Evolutionary conservation across 2,797 vertebrate genomes (phyloP).

Genomic region (Rhinella marina): DNA sequence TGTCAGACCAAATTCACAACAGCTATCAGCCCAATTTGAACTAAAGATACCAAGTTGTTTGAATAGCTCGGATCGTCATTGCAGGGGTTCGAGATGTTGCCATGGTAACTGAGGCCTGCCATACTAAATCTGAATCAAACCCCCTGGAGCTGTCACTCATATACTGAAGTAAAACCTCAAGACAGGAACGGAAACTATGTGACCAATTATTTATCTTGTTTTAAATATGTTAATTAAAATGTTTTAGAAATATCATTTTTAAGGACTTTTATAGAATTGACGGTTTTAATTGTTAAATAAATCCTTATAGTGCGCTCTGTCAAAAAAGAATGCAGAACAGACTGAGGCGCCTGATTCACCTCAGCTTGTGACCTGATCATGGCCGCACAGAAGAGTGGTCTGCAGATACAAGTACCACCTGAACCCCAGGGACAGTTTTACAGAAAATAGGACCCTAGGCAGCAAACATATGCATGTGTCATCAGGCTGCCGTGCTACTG

Average conservation of each 20-base stretch:
- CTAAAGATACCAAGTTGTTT: conserved; percentile 33
- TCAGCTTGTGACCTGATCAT: neutral
- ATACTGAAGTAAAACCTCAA: neutral
- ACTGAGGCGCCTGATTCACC: neutral
- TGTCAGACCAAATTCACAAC: conserved; percentile 59
- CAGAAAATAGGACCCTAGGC: too few species aligned
- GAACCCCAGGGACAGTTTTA: neutral
- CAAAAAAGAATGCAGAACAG: neutral
- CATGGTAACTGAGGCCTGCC: conserved; percentile 47
- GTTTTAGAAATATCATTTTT: neutral
- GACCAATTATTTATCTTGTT: conserved; percentile 21
- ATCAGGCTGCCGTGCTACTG: too few species aligned
- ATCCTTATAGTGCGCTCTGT: neutral
- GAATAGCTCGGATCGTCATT: conserved; percentile 50
- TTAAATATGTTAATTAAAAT: conserved; percentile 12
- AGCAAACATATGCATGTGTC: too few species aligned
- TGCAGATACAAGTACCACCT: neutral
- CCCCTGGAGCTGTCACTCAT: conserved; percentile 52
- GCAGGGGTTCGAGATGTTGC: conserved; percentile 51
- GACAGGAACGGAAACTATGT: conserved; percentile 24
- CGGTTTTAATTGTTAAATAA: neutral
- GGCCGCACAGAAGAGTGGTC: neutral
- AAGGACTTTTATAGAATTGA: neutral
- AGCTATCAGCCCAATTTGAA: conserved; percentile 55
- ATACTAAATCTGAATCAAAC: conserved; percentile 56